phyloP scores from a whole-genome alignment of 37 sponge, comb jelly and placozoan genomes.

The Bolinopsis microptera region DNA sequence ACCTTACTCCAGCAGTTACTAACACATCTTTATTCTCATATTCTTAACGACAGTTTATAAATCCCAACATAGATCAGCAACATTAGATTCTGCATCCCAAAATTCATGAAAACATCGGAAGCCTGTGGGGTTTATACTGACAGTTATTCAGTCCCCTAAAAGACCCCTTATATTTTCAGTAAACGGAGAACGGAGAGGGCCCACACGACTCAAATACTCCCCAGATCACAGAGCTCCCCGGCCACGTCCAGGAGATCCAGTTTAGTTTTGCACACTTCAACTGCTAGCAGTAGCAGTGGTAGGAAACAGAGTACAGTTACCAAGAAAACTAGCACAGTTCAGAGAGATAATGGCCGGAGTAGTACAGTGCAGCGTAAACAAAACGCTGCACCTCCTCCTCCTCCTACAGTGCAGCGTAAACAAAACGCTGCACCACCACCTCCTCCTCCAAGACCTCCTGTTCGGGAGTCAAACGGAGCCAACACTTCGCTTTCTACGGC shows the following conservation, averaged over 20 bases:
- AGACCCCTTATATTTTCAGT: too few relatives aligned
- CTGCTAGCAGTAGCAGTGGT: background rate
- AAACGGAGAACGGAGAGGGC: background rate
- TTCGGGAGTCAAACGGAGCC: background rate
- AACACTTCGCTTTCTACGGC: background rate
- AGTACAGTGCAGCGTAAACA: background rate
- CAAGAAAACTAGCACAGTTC: background rate
- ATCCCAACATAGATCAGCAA: too few relatives aligned
- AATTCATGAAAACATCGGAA: too few relatives aligned
- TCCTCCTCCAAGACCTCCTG: background rate
- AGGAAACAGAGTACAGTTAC: background rate
- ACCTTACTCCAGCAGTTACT: background rate
- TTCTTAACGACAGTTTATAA: too few relatives aligned
- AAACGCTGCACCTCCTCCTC: background rate
- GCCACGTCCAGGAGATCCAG: background rate
- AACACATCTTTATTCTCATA: background rate
- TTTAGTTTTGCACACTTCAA: background rate
- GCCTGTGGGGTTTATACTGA: too few relatives aligned
- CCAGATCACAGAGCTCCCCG: background rate
- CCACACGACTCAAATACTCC: background rate
- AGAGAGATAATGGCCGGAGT: background rate
- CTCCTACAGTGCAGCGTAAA: background rate
- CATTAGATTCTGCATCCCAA: too few relatives aligned
- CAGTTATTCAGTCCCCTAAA: too few relatives aligned
- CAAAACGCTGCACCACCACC: background rate